phyloP scores from a whole-genome alignment of 1,140 invertebrate species.

The Globodera rostochiensis region DNA sequence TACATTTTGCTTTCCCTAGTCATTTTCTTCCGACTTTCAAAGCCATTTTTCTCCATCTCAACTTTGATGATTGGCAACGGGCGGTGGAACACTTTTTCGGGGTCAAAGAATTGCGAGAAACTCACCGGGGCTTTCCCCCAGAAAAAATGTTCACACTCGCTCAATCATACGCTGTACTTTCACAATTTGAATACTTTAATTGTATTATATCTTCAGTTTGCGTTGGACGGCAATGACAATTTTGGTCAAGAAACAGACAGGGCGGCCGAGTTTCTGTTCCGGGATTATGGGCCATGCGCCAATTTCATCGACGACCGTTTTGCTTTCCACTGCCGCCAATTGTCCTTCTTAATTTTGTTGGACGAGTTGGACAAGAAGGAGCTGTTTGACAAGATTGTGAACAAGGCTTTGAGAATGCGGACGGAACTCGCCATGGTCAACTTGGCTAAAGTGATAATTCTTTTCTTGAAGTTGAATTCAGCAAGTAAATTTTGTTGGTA shows the following conservation, averaged over 20 bases:
- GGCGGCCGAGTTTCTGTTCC: neutral
- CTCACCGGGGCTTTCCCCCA: neutral
- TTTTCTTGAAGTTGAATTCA: no score
- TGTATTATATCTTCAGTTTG: neutral
- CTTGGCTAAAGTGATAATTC: neutral
- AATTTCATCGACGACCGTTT: neutral
- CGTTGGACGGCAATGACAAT: neutral
- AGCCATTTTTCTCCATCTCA: neutral
- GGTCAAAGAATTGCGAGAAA: neutral
- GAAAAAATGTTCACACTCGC: neutral
- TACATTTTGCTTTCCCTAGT: neutral
- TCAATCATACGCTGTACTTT: neutral
- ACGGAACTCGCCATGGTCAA: neutral
- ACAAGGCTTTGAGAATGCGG: neutral
- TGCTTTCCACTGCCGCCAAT: neutral
- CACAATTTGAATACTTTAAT: neutral
- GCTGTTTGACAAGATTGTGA: neutral
- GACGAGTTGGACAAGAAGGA: neutral
- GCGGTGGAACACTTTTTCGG: neutral
- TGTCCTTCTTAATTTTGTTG: neutral
- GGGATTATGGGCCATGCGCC: neutral
- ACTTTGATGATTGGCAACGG: neutral
- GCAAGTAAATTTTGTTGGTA: no score
- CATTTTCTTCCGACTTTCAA: neutral
- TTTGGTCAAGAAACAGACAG: neutral